A percentile compares a stretch with the other conserved stretches of the same genome.
These are phyloP conservation scores for Nomada goodeniana DNA, from an alignment of 2,888 invertebrate genomes.

Conservation along the genomic window DNA sequence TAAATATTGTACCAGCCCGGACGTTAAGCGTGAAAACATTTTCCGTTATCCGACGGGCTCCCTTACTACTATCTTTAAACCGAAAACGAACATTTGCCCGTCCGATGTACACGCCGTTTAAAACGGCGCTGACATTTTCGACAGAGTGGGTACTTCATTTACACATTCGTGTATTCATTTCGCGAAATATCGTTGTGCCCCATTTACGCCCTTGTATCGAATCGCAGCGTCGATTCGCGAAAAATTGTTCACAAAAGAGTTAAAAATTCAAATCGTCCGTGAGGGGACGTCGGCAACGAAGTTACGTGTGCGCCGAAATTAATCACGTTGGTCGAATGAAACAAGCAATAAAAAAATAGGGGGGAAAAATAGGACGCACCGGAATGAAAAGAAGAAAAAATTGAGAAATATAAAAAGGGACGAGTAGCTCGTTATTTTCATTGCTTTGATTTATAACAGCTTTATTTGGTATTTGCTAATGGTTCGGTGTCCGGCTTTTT, in stretches of 20 bases:
- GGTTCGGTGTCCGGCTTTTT: too few species aligned
- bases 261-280: slow-evolving; percentile 1
- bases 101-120: neutral
- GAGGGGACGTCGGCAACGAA: neutral
- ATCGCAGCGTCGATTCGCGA: neutral
- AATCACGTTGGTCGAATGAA: neutral
- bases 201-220: neutral
- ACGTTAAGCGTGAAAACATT: neutral
- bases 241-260: neutral
- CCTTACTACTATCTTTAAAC: neutral
- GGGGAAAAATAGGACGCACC: neutral
- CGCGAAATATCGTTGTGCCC: neutral
- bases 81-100: neutral
- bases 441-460: neutral
- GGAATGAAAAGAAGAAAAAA: neutral
- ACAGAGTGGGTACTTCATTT: neutral
- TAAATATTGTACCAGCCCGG: neutral
- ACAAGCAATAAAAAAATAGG: neutral
- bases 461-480: too few species aligned
- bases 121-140: slow-evolving; percentile 1
- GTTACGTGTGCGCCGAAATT: neutral
- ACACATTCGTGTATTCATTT: neutral
- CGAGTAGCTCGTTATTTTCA: neutral
- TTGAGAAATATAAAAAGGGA: neutral
- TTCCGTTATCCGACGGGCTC: neutral